Evolutionary conservation across 2,113 vertebrate genomes (phyloP).

Genomic region (Amazona guildingii): DNA sequence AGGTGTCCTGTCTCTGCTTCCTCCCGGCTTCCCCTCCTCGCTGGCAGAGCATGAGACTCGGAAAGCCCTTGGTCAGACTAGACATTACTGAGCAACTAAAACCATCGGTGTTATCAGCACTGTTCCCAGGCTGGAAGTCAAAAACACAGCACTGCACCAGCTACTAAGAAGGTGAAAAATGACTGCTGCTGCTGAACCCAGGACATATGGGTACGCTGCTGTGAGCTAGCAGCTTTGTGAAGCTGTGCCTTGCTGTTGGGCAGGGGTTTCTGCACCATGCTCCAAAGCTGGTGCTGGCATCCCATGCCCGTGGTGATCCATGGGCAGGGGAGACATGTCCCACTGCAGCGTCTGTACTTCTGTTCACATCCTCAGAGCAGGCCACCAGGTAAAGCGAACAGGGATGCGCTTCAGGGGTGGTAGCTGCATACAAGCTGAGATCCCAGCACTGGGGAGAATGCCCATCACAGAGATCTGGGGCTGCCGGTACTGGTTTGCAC

Average conservation of each 20-base stretch:
- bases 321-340: not conserved
- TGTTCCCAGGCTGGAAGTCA: too few species aligned
- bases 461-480: rapidly evolving
- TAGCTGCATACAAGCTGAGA: not conserved
- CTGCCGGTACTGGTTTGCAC: rapidly evolving
- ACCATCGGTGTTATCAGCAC: too few species aligned
- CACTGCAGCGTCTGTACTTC: rapidly evolving
- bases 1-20: too few species aligned
- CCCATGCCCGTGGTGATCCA: rapidly evolving
- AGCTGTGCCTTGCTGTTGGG: not conserved
- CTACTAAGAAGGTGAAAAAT: too few species aligned
- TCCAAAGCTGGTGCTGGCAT: not conserved
- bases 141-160: too few species aligned
- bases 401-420: not conserved
- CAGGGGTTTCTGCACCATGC: not conserved
- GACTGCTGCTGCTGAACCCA: too few species aligned
- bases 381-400: rapidly evolving
- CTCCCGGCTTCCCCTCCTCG: too few species aligned
- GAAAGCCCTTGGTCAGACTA: too few species aligned
- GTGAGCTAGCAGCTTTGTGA: rapidly evolving
- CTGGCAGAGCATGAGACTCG: too few species aligned
- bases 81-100: too few species aligned
- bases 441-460: not conserved
- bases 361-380: not conserved
- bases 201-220: rapidly evolving